A percentile compares a stretch with the other conserved stretches of the same genome.
Conservation (phyloP, 2,888 invertebrate genomes). For the Papilio protenor region DNA sequence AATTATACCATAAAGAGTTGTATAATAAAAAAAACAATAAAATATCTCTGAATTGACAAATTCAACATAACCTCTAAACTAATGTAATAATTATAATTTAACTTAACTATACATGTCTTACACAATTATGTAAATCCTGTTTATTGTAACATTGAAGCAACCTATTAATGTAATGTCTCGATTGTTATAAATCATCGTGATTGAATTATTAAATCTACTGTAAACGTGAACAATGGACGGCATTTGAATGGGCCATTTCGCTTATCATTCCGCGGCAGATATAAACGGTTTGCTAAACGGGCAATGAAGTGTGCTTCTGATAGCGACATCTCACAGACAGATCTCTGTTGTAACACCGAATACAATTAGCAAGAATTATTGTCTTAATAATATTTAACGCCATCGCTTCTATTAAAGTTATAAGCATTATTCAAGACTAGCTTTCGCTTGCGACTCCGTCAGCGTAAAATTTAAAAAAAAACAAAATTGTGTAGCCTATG, state of each 20-base stretch:
- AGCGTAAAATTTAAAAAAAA: too few relatives aligned
- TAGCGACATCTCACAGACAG: slow-evolving; percentile 51
- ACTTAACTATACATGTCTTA: slow-evolving; percentile 1
- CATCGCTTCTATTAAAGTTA: not conserved
- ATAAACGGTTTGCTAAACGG: slow-evolving; percentile 66
- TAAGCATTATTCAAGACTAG: not conserved
- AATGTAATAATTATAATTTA: not conserved
- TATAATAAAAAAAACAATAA: not conserved
- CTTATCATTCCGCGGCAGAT: slow-evolving; percentile 45
- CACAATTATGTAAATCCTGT: slow-evolving; percentile 12
- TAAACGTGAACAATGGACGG: slow-evolving; percentile 62
- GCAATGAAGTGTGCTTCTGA: slow-evolving; percentile 68
- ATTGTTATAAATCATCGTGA: slow-evolving; percentile 45
- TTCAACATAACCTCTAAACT: not conserved
- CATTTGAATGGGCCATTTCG: slow-evolving; percentile 41
- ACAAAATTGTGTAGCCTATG: too few relatives aligned
- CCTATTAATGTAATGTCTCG: slow-evolving; percentile 8
- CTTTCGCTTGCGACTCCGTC: too few relatives aligned
- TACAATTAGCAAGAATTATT: slow-evolving; percentile 14
- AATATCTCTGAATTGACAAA: not conserved
- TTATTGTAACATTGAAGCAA: slow-evolving; percentile 20
- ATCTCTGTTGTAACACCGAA: slow-evolving; percentile 17
- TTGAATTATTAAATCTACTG: slow-evolving; percentile 65
- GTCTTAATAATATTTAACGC: not conserved
- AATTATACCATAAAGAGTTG: not conserved